A percentile compares a stretch with the other conserved stretches of the same genome.
These are phyloP conservation scores for Micrasema minimum DNA, from an alignment of 1,140 invertebrate genomes.

Conservation along the genomic window DNA sequence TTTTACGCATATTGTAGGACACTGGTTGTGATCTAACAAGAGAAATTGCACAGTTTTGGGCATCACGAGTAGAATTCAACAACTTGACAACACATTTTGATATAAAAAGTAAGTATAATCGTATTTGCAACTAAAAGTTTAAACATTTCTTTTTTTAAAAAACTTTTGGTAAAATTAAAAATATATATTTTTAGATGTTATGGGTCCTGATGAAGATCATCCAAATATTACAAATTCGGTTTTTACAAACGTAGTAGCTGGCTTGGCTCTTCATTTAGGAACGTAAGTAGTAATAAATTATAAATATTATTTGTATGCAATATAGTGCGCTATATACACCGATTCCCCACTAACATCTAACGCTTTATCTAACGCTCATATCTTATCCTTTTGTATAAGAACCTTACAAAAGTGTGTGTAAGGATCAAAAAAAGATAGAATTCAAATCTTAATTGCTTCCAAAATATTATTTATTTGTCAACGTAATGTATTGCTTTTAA, in stretches of 20 bases:
- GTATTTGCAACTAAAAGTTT: background rate
- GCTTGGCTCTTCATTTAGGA: slow-evolving; percentile 67
- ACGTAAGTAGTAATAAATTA: slow-evolving; percentile 55
- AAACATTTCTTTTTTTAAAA: no score
- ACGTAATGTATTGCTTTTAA: no score
- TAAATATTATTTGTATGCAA: no score
- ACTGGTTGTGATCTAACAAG: slow-evolving; percentile 66
- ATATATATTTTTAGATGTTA: slow-evolving; percentile 67
- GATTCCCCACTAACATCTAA: no score
- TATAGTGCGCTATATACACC: no score
- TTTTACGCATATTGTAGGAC: slow-evolving; percentile 59
- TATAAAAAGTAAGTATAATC: slow-evolving; percentile 53
- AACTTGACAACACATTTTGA: slow-evolving; percentile 61
- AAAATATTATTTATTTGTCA: no score
- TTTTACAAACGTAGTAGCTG: slow-evolving; percentile 69
- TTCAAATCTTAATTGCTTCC: no score
- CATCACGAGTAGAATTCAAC: slow-evolving; percentile 65
- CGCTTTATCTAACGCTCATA: no score
- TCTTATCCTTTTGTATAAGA: no score
- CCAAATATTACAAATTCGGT: slow-evolving; percentile 66
- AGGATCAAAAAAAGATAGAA: no score
- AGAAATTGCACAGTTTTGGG: slow-evolving; percentile 68
- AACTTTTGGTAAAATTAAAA: no score
- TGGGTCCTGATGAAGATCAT: slow-evolving; percentile 72
- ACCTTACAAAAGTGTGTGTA: no score